phyloP scores from a whole-genome alignment of 2,113 vertebrate genomes.

The Lampris megalopsis region DNA sequence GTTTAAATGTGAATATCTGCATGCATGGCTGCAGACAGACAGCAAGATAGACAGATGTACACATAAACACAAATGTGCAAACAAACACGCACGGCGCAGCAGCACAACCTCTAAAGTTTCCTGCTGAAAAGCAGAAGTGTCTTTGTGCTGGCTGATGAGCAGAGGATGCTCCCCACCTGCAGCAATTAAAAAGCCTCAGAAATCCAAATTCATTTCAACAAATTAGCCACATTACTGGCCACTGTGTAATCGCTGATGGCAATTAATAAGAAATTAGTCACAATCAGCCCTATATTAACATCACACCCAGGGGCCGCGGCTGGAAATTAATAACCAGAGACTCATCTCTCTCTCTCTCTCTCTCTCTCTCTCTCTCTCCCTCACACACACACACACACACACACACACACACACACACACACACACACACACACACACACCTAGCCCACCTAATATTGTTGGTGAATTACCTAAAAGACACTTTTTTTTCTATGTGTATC shows the following conservation, averaged over 20 bases:
- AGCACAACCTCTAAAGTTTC: slow-evolving; percentile 59
- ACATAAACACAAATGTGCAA: slow-evolving; percentile 7
- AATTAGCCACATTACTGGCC: slow-evolving; percentile 82
- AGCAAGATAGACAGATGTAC: slow-evolving; percentile 7
- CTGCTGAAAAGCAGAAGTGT: slow-evolving; percentile 56
- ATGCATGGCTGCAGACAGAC: slow-evolving; percentile 20
- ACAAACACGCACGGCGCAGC: slow-evolving; percentile 14
- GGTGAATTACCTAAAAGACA: slow-evolving; percentile 76
- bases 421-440: slow-evolving; percentile 34
- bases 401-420: slow-evolving; percentile 57
- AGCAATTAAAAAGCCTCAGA: slow-evolving; percentile 80
- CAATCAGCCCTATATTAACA: slow-evolving; percentile 83
- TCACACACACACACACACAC: slow-evolving; percentile 33
- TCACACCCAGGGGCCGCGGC: slow-evolving; percentile 81
- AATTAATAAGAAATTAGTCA: slow-evolving; percentile 86
- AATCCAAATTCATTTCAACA: slow-evolving; percentile 82
- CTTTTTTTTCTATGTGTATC: slow-evolving; percentile 70
- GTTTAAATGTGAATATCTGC: slow-evolving; percentile 43
- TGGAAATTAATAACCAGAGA: slow-evolving; percentile 83
- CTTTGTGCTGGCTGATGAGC: slow-evolving; percentile 27
- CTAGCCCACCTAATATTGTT: slow-evolving; percentile 70
- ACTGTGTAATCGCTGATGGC: slow-evolving; percentile 83
- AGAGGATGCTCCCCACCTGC: slow-evolving; percentile 72
- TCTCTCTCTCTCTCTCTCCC: slow-evolving; percentile 59
- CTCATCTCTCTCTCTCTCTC: slow-evolving; percentile 80